Base-by-base conservation (phyloP, 2,797 vertebrate species). In the Antrozous pallidus region DNA sequence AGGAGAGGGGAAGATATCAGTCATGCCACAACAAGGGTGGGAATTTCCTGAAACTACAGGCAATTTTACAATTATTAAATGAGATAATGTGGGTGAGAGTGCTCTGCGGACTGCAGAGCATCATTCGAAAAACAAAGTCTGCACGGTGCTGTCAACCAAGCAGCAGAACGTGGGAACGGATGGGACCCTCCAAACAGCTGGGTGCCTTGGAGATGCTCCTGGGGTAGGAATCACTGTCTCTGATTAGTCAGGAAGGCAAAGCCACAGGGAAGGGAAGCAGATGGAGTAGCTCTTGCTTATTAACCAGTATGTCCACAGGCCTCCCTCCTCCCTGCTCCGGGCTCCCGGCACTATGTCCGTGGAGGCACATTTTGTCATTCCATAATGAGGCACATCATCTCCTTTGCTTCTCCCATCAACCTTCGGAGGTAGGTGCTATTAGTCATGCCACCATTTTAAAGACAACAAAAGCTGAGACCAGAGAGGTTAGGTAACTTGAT, bases 1-100 rank as follows among this genome's bases (percentile, higher is more conserved):
- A 24, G 33, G 65, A 83, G 51, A 91, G 17, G 22, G 22, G 54
- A 49, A 88, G 56, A 22, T 90, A 28, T 42, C 77, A 67, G 36
- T 78, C 80, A 88, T 56, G 73, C 71, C 51, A 9, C 14, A 84
- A 94, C 80, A 95, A 87, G 88, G 84, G 24, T n/a, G 40, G 70
- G 84, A 75, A 70, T 73, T 77, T 90, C 90, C 80, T 47, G 4
- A 88, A 90, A 90, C 51, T 71, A 28, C 12, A 47, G 79, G 69
- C 17, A 38, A 81, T n/a, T 58, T 92, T 79, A 84, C 69, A 92
- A 26, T 63, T 70, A 71, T 40, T 71, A 78, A 79, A 40, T 58
- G 33, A 87, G 31, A 75, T 56, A 73, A 28, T 24, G 70, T 36
- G 69, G 31, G 33, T 63, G 14, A 91, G 36, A 36, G 36, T 8